Conservation (phyloP, 2,113 vertebrate species). For the Melanerpes aurifrons region DNA sequence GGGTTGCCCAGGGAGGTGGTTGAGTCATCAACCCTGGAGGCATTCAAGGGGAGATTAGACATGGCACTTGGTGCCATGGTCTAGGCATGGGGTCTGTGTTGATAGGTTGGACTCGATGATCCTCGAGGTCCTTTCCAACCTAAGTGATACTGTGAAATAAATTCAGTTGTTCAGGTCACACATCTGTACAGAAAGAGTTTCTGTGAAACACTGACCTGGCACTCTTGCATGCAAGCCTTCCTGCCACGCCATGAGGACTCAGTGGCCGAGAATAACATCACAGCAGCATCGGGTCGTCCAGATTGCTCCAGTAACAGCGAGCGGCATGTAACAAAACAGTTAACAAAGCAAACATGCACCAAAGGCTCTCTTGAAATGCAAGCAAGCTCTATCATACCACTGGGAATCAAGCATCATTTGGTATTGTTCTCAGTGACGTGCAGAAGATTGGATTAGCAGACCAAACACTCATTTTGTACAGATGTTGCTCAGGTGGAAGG, state of each 20-base stretch:
- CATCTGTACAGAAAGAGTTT: no score
- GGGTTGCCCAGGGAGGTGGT: no score
- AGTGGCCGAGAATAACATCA: not conserved
- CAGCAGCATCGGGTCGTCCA: not conserved
- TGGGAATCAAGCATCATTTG: not conserved
- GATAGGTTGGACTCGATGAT: no score
- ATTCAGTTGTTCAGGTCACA: no score
- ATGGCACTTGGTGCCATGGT: no score
- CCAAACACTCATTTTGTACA: not conserved
- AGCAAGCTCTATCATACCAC: not conserved
- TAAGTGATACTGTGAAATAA: no score
- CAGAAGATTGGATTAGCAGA: not conserved
- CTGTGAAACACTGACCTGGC: not conserved
- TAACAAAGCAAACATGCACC: not conserved
- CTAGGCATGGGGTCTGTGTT: no score
- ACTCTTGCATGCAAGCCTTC: not conserved
- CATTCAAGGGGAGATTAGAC: no score
- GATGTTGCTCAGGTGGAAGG: conserved; percentile 19
- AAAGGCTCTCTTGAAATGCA: not conserved
- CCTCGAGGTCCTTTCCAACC: no score
- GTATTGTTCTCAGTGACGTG: not conserved
- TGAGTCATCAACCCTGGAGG: no score
- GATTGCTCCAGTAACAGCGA: not conserved
- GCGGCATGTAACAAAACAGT: not conserved
- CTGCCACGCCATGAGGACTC: rapidly evolving